Base-by-base conservation (phyloP, 2,888 invertebrate genomes). In the Cepaea hortensis region DNA sequence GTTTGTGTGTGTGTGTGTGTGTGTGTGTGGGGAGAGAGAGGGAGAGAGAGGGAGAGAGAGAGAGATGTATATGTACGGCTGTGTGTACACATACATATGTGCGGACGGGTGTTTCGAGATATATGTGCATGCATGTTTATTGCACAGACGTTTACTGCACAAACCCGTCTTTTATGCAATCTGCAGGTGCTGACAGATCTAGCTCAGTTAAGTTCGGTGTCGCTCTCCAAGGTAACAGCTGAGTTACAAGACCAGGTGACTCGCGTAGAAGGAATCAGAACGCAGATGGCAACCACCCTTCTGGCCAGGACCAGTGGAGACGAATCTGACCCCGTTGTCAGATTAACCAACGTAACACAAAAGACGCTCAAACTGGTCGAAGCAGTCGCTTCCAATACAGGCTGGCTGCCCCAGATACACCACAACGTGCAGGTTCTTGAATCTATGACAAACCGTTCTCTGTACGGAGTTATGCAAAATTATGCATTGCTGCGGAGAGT, bases 371-470 rank as follows among this genome's bases (percentile, higher is more conserved):
- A 89, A 61, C 87, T 93, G 48, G 88, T 90, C 0, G 92, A 92
- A 79, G 91, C 91, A 13, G 89, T 92, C 5, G 91, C 91, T 0
- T 91, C 92, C 13, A 92, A 92, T 84, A 92, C 93, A 0, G 91
- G 92, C 3, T 92, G 93, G 93, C 91, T 93, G 75, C 92, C 92
- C 2, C 91, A 91, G 81, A 89, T 92, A 23, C 91, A 90, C 73
- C 90, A 91, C 79, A 91, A 90, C 75, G 85, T 92, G 62, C 89
- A 91, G 68, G 90, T 90, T 85, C 89, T 91, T 20, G 92, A 91
- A 76, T 88, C 88, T n/a, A 89, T 91, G 50, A 88, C 91, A 2
- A 93, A 93, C 81, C 89, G 91, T 73, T 90, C 92, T 0, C 76
- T 90, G 55, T 72, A 87, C 15, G 70, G 87, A 23, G 80, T 87